Evolutionary conservation across 2,888 invertebrate species (phyloP).

Genomic region (Polyploca ridens): DNA sequence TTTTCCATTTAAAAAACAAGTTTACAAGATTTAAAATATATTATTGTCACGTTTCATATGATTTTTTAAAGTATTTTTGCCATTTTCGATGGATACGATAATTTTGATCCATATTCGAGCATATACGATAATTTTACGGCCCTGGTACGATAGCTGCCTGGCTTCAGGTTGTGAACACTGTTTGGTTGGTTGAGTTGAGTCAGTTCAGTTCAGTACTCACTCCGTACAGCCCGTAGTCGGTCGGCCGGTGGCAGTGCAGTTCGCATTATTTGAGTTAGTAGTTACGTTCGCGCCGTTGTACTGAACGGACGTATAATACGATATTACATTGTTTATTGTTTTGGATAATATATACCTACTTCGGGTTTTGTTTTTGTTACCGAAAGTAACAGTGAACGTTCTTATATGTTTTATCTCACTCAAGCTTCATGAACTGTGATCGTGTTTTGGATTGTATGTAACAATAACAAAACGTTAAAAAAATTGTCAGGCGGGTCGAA

Average conservation of each 20-base stretch:
- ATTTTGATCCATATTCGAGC: no score
- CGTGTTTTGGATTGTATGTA: constrained; percentile 69
- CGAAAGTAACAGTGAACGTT: constrained; percentile 32
- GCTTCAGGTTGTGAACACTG: no score
- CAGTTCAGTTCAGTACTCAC: constrained; percentile 23
- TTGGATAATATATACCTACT: constrained; percentile 54
- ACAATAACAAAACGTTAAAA: constrained; percentile 70
- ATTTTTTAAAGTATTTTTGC: no score
- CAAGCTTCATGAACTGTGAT: constrained; percentile 73
- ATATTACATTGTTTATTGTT: constrained; percentile 42
- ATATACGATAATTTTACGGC: no score
- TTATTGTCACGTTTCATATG: no score
- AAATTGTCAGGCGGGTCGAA: constrained; percentile 74
- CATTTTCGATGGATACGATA: no score
- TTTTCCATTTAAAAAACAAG: no score
- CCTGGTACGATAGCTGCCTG: no score
- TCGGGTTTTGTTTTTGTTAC: constrained; percentile 31
- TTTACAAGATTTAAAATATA: no score
- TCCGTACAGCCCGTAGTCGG: no score
- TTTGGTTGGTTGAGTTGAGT: not conserved
- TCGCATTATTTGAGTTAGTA: constrained; percentile 52
- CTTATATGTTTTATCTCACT: constrained; percentile 35
- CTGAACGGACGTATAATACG: constrained; percentile 52
- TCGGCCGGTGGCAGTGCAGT: not conserved
- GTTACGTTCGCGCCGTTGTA: constrained; percentile 71